A percentile compares a stretch with the other conserved stretches of the same genome.
Conservation (phyloP, 2,888 invertebrate species). For the Ophion costatus region DNA sequence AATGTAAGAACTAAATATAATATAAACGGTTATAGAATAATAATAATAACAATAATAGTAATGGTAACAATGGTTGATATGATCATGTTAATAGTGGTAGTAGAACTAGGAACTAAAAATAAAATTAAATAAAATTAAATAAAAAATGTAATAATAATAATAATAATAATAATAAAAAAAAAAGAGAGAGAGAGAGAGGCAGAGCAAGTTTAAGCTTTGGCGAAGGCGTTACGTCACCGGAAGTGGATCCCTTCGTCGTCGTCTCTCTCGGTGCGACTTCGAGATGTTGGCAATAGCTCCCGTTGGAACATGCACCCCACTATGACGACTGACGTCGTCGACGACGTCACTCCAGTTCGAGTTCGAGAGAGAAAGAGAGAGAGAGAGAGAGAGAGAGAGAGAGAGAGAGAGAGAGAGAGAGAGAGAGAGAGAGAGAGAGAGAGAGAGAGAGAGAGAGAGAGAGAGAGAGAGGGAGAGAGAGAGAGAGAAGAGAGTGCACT, state of each 20-base stretch:
- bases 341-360: constrained; percentile 52
- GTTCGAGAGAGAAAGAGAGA: neutral
- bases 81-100: too few species aligned
- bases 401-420: neutral
- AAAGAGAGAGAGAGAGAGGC: constrained; percentile 16
- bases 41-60: too few species aligned
- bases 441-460: too few species aligned
- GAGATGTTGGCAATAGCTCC: constrained; percentile 62
- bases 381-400: too few species aligned
- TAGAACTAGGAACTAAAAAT: too few species aligned
- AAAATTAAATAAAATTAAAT: too few species aligned
- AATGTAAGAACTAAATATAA: too few species aligned
- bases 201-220: constrained; percentile 38
- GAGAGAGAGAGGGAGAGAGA: neutral
- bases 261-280: constrained; percentile 27
- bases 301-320: constrained; percentile 37
- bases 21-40: too few species aligned
- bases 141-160: too few species aligned
- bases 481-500: constrained; percentile 58
- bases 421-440: neutral
- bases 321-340: constrained; percentile 8
- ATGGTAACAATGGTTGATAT: too few species aligned
- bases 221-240: constrained; percentile 52
- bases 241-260: constrained; percentile 51
- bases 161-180: too few species aligned